Evolutionary conservation across 2,113 vertebrate genomes (phyloP).

Genomic region (Apus apus): DNA sequence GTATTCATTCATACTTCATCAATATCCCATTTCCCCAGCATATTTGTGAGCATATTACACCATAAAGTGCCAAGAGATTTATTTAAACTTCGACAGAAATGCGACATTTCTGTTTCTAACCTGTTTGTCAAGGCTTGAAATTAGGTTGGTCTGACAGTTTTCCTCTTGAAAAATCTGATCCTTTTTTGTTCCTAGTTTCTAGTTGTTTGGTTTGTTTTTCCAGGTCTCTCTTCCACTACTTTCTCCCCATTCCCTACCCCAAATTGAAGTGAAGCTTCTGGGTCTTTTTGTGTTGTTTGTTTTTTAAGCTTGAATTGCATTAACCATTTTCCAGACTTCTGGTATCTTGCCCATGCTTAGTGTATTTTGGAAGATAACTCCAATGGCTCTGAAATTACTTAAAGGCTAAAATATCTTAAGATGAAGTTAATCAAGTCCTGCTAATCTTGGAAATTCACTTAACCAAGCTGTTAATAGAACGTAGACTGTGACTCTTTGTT

Average conservation of each 20-base stretch:
- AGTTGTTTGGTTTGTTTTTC: background rate
- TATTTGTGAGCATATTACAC: background rate
- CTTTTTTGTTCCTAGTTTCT: background rate
- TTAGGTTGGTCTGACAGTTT: background rate
- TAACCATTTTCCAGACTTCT: constrained; percentile 21
- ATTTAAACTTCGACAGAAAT: constrained; percentile 2
- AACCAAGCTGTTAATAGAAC: background rate
- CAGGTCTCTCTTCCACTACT: background rate
- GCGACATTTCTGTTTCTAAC: background rate
- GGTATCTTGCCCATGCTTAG: background rate
- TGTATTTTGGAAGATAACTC: constrained; percentile 54
- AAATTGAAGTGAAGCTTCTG: background rate
- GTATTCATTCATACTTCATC: background rate
- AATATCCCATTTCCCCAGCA: background rate
- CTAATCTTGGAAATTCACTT: constrained; percentile 43
- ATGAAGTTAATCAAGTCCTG: constrained; percentile 20
- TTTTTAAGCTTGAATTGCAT: constrained; percentile 26
- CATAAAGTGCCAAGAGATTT: background rate
- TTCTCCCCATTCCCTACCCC: background rate
- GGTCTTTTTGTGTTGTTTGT: background rate
- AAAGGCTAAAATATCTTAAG: constrained; percentile 29
- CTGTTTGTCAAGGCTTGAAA: background rate
- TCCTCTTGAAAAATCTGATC: background rate
- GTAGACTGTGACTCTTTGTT: constrained; percentile 2
- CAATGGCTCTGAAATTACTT: constrained; percentile 33